A percentile compares a stretch with the other conserved stretches of the same genome.
Conservation (phyloP, 2,113 vertebrate species). For the Dasypus novemcinctus region DNA sequence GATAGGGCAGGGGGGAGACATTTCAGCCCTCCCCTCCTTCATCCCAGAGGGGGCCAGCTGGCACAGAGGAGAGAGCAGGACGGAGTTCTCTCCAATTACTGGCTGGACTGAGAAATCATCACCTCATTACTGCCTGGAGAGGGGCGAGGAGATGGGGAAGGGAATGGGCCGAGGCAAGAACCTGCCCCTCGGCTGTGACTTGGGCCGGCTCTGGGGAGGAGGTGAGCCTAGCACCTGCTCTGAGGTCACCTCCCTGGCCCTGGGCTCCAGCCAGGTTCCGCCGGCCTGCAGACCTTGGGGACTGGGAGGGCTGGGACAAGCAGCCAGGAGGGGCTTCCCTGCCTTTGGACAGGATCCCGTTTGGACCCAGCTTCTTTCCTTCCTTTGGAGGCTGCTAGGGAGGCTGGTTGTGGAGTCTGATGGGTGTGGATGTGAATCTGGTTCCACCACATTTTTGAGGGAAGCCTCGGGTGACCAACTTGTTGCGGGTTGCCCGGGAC, state of each 20-base stretch:
- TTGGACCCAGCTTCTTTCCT: neutral
- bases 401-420: neutral
- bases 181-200: fast-evolving
- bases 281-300: neutral
- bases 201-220: neutral
- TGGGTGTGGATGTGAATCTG: neutral
- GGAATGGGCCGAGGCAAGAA: neutral
- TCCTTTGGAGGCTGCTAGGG: neutral
- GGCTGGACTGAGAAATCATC: neutral
- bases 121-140: neutral
- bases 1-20: neutral
- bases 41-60: neutral
- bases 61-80: neutral
- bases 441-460: neutral
- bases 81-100: neutral
- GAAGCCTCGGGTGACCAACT: neutral
- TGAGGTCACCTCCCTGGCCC: neutral
- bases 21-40: neutral
- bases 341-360: neutral
- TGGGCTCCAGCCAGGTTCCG: neutral
- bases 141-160: neutral
- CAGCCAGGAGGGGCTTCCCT: neutral
- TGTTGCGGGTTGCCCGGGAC: neutral
- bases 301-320: neutral
- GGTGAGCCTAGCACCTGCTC: neutral